phyloP scores from a whole-genome alignment of 2,888 invertebrate species.

The Dolichopus griseipennis region DNA sequence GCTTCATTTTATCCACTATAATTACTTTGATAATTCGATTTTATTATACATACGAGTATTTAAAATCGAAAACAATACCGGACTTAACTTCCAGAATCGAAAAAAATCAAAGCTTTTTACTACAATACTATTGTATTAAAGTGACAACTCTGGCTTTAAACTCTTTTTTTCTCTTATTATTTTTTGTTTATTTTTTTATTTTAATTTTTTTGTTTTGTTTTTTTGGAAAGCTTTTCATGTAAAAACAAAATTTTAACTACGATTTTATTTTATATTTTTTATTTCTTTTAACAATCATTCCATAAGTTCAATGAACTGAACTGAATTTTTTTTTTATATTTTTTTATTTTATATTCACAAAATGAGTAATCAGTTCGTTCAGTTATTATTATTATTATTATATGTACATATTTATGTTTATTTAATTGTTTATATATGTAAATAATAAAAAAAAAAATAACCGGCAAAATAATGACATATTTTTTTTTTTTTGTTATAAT shows the following conservation, averaged over 20 bases:
- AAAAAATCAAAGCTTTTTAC: too few relatives aligned
- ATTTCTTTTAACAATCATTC: background rate
- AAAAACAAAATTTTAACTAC: background rate
- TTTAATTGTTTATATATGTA: background rate
- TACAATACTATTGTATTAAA: too few relatives aligned
- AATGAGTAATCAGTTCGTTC: background rate
- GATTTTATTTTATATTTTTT: background rate
- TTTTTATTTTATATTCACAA: background rate
- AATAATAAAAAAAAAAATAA: background rate
- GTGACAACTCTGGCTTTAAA: too few relatives aligned
- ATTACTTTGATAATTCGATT: too few relatives aligned
- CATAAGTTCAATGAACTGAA: slow-evolving; percentile 4
- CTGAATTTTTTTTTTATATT: background rate
- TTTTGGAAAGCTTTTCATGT: too few relatives aligned
- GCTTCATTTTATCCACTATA: too few relatives aligned
- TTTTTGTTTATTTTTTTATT: too few relatives aligned
- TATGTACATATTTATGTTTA: background rate
- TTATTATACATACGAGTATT: too few relatives aligned
- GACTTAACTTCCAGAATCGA: too few relatives aligned
- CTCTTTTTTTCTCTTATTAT: too few relatives aligned
- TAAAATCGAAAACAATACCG: too few relatives aligned
- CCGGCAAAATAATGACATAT: slow-evolving; percentile 2
- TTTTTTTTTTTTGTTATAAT: background rate
- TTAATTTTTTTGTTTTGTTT: too few relatives aligned
- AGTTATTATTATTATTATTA: background rate